Conservation (phyloP, 2,797 vertebrate species). For the Danio jaintianensis region DNA sequence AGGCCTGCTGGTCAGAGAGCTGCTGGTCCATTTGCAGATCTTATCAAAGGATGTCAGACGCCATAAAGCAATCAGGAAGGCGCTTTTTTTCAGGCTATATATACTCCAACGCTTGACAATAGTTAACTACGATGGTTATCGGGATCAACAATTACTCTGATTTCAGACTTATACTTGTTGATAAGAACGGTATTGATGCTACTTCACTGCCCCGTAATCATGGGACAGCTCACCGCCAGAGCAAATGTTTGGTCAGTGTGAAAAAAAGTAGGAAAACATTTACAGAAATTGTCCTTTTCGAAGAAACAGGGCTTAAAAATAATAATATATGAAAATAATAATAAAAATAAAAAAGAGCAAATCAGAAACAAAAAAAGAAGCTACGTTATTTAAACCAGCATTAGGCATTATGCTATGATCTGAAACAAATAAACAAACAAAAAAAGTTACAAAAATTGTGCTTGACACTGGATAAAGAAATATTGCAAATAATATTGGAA, state of each 20-base stretch:
- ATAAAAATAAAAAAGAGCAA: background rate
- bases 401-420: constrained; percentile 82
- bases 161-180: background rate
- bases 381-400: constrained; percentile 87
- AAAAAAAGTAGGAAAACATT: constrained; percentile 5
- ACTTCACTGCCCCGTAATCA: background rate
- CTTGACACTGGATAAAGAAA: constrained; percentile 84
- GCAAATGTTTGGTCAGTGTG: background rate
- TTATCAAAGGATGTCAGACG: constrained; percentile 21
- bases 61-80: constrained; percentile 17
- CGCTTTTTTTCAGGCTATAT: background rate
- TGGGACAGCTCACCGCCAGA: background rate
- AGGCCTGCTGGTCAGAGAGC: background rate
- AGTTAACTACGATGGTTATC: background rate
- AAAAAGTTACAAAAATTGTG: constrained; percentile 81
- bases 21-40: background rate
- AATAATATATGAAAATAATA: too few species aligned
- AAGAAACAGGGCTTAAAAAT: too few species aligned
- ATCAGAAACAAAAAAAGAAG: constrained; percentile 46
- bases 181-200: constrained; percentile 37
- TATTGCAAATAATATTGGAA: constrained; percentile 75
- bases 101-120: background rate
- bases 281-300: constrained; percentile 20
- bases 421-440: constrained; percentile 74
- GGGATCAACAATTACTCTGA: background rate